Evolutionary conservation across 2,797 vertebrate species (phyloP), one percentile per base, ranked within the genome.

Genomic region (Chaenodraco wilsoni): DNA sequence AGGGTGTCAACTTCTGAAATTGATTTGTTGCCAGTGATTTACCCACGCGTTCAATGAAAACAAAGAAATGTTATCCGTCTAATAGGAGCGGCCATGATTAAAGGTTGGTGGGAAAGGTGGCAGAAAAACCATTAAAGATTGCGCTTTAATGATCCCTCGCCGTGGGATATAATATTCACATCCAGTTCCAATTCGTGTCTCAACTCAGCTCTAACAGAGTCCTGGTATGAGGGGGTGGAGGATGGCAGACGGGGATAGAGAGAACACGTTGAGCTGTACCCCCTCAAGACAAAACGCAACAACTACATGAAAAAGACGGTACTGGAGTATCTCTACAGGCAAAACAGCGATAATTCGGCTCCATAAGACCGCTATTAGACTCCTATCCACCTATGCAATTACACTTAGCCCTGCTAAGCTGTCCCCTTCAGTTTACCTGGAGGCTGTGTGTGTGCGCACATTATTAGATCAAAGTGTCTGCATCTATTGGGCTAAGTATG

Each of bases 341-440:
- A 46, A 76, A 87, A 62, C 78, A 56, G 66, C 23, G 67, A 62
- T 81, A 61, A 86, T 85, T 79, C 83, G 74, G 45, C 78, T 89
- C 72, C 56, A 61, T 80, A 76, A 82, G 62, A 57, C 40, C 7
- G 3, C 70, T 80, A 87, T 88, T 89, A 89, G 79, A 43, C 82
- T 83, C 72, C 56, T 44, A 57, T 85, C 75, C 72, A 86, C 84
- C 87, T 89, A 64, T 86, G 84, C 84, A 87, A 83, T 89, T 84
- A 88, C 72, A 84, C 69, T 76, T 16, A 72, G 64, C 46, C 51
- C 16, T 0, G 64, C 71, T 72, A 48, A 84, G 74, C 80, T 83
- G 72, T 71, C 62, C 31, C 73, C 79, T 55, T 51, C 69, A 33
- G 51, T 13, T 2, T 45, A 68, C 64, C 86, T 78, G 9, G 19